Base-by-base conservation (phyloP, 2,888 invertebrate genomes). In the Conus canariensis region DNA sequence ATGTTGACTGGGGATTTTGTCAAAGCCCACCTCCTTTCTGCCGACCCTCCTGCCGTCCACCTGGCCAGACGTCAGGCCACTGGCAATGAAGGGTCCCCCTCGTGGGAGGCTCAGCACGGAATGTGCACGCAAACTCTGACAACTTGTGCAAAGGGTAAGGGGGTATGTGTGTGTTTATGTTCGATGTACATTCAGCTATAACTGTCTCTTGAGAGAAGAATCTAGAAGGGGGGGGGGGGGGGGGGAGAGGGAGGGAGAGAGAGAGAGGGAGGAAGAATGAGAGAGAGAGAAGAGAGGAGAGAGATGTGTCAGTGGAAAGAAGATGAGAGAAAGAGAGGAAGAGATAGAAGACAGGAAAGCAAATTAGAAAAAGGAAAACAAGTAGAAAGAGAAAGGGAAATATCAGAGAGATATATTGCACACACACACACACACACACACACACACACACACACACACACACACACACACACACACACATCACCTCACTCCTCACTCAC, bases 271-370 rank as follows among this genome's bases (percentile, higher is more conserved):
- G 30, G n/a, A 2, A 70, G 58, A 85, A 45, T 58, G 58, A 70
- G 85, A 67, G 58, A 70, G 85, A 70, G 83, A 89, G 56, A 74
- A 70, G 74, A 70, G 16, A 85, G 80, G 45, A 19, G 8, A 77
- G 14, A 19, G 77, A 77, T 12, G 30, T 14, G 80, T 14, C 5
- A 30, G 2, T 0, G 10, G 30, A n/a, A 16, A 70, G 58, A 85
- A 70, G 85, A 67, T 12, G 58, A 70, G 85, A 70, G 83, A 89
- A 85, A 70, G 85, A 70, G 16, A 85, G 80, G 9, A 45, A 12
- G 10, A 80, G 45, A 30, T 4, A 45, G 80, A 16, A 16, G 12
- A 80, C 7, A 30, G 19, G 25, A 12, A 80, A 80, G 19, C 30
- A 45, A 12, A 45, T 0, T 1, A 4, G 5, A 45, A 45, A 14